Evolutionary conservation across 2,888 invertebrate species (phyloP).

Genomic region (Agrenia bidenticulata): DNA sequence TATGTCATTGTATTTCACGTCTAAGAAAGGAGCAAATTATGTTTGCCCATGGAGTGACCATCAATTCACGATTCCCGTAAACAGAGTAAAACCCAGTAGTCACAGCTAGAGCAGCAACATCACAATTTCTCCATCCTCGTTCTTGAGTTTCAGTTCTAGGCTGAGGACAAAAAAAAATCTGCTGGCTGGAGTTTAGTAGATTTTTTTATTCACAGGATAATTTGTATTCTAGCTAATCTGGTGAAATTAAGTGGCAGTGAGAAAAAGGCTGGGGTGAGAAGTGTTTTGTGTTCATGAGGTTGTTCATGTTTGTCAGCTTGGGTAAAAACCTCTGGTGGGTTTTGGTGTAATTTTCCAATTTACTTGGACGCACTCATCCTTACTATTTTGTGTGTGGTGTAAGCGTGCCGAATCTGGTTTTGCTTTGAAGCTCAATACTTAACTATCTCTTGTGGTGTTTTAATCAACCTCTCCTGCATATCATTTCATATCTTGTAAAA

Average conservation of each 20-base stretch:
- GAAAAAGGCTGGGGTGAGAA: constrained; percentile 6
- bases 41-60: constrained; percentile 36
- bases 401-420: constrained; percentile 51
- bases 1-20: not conserved
- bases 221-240: not conserved
- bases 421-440: constrained; percentile 26
- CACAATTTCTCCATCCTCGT: not conserved
- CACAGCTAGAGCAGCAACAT: not conserved
- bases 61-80: constrained; percentile 23
- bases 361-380: constrained; percentile 20
- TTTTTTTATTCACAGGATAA: constrained; percentile 1
- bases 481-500: too few relatives aligned
- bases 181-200: not conserved
- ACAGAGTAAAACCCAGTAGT: constrained; percentile 1
- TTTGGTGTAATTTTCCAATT: constrained; percentile 49
- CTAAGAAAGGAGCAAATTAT: constrained; percentile 30
- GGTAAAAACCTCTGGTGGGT: constrained; percentile 16
- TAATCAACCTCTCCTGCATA: too few relatives aligned
- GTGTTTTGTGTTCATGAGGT: not conserved
- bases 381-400: constrained; percentile 26
- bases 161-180: constrained; percentile 4
- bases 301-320: not conserved
- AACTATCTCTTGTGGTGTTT: not conserved
- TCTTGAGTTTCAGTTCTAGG: not conserved
- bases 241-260: constrained; percentile 8